These are phyloP conservation scores for Tinea pellionella DNA, from an alignment of 2,888 invertebrate genomes.

Conservation along the genomic window DNA sequence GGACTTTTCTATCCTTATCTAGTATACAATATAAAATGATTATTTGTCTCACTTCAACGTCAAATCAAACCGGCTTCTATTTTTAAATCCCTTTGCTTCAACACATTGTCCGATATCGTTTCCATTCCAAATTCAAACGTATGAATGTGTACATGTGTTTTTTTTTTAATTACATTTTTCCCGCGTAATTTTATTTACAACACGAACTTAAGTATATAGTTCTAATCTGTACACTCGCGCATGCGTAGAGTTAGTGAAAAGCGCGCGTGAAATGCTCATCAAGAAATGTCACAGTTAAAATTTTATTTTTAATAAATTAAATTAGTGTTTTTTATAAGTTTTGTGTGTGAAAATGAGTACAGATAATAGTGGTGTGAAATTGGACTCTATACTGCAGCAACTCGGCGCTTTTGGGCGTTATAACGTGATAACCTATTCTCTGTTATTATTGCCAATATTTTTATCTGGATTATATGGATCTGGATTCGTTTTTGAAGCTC, in stretches of 20 bases:
- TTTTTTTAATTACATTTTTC: neutral
- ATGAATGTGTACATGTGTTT: neutral
- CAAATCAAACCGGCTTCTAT: slow-evolving; percentile 4
- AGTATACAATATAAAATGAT: neutral
- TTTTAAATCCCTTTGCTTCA: neutral
- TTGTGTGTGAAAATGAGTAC: slow-evolving; percentile 31
- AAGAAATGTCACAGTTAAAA: neutral
- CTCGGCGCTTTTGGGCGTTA: slow-evolving; percentile 55
- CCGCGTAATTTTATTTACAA: neutral
- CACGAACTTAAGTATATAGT: too few species aligned
- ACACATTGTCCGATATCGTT: slow-evolving; percentile 5
- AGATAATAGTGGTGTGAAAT: slow-evolving; percentile 27
- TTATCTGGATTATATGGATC: slow-evolving; percentile 58
- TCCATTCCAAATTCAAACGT: slow-evolving; percentile 4
- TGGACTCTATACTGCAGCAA: slow-evolving; percentile 44
- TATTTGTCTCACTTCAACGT: neutral
- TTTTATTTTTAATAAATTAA: neutral
- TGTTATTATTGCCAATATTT: slow-evolving; percentile 50
- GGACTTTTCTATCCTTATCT: neutral
- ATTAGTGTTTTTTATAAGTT: neutral
- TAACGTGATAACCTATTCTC: slow-evolving; percentile 51
- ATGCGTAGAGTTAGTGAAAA: neutral
- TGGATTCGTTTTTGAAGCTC: slow-evolving; percentile 53
- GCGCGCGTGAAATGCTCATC: neutral
- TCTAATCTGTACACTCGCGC: neutral